These are phyloP conservation scores for Natrix natrix DNA, from an alignment of 2,797 vertebrate genomes.

Conservation along the genomic window DNA sequence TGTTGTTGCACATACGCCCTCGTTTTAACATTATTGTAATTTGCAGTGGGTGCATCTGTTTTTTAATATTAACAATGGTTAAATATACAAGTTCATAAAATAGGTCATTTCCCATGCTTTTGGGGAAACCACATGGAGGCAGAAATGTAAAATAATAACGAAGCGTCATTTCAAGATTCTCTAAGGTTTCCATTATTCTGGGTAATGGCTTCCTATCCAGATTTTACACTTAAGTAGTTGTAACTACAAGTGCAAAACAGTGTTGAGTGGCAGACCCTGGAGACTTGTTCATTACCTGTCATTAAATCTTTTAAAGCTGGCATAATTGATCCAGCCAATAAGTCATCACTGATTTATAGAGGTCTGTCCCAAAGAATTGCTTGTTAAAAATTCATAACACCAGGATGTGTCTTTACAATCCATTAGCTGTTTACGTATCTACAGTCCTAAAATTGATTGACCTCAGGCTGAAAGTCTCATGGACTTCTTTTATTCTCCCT, in stretches of 20 bases:
- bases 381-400: constrained; percentile 98
- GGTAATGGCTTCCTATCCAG: constrained; percentile 56
- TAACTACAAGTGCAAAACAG: constrained; percentile 71
- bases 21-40: neutral
- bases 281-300: constrained; percentile 97
- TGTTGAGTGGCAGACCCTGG: constrained; percentile 73
- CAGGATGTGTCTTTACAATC: constrained; percentile 94
- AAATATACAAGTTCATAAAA: neutral
- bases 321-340: constrained; percentile 99
- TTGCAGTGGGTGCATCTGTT: neutral
- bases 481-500: constrained; percentile 74
- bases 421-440: constrained; percentile 93
- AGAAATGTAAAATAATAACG: constrained; percentile 41
- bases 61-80: neutral
- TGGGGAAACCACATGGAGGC: neutral
- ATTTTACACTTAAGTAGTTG: constrained; percentile 69
- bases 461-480: constrained; percentile 90
- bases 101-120: neutral
- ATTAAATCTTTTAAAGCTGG: constrained; percentile 99
- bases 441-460: constrained; percentile 94
- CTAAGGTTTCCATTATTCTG: constrained; percentile 61
- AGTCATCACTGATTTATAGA: constrained; percentile 99
- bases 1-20: neutral
- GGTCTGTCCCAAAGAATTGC: constrained; percentile 84
- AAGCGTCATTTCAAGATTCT: constrained; percentile 45